Evolutionary conservation across 2,797 vertebrate genomes (phyloP).

Genomic region (Morelia viridis): DNA sequence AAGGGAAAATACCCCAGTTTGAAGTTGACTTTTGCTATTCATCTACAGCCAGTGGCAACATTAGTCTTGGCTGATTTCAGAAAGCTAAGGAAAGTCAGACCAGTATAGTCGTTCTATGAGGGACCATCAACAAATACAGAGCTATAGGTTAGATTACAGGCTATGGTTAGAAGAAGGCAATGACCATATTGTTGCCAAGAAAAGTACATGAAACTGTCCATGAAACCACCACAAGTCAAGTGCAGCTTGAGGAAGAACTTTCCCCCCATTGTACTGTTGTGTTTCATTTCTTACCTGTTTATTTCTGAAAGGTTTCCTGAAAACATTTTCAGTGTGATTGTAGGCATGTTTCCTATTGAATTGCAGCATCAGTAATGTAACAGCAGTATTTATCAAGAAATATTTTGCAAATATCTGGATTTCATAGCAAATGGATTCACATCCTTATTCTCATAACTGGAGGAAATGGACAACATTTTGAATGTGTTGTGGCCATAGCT

Average conservation of each 20-base stretch:
- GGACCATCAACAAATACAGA: background rate
- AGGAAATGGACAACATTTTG: background rate
- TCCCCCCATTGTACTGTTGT: background rate
- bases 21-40: background rate
- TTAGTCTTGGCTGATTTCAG: background rate
- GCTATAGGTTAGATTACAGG: background rate
- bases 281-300: constrained; percentile 22
- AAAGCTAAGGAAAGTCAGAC: background rate
- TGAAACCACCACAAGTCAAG: background rate
- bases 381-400: background rate
- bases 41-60: background rate
- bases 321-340: background rate
- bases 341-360: background rate
- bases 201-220: background rate
- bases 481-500: background rate
- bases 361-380: background rate
- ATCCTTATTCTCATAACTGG: background rate
- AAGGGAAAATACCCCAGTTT: background rate
- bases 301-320: constrained; percentile 31
- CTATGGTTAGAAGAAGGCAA: background rate
- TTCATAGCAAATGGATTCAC: background rate
- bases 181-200: background rate
- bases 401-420: background rate
- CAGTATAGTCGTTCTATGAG: background rate
- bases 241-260: background rate